Conservation (phyloP, 1,140 invertebrate species). For the Trinorchestia longiramus region DNA sequence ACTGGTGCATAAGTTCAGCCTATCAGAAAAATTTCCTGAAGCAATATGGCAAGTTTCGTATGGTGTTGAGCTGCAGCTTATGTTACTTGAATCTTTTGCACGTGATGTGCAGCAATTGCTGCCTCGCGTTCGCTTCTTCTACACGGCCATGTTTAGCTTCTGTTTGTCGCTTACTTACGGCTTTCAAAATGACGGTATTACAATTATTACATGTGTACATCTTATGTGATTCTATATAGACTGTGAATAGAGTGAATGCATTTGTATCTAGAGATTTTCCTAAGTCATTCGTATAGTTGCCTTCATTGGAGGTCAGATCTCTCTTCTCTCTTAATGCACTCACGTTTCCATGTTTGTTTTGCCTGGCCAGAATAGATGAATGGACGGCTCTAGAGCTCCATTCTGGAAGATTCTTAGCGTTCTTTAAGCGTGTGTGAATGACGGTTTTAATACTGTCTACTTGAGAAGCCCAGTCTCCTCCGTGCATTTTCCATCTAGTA, state of each 20-base stretch:
- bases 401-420: conserved; percentile 29
- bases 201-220: background rate
- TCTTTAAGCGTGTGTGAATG: conserved; percentile 39
- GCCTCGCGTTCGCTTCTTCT: background rate
- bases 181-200: background rate
- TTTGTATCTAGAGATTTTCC: background rate
- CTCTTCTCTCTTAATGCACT: background rate
- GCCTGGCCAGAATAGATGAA: background rate
- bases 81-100: background rate
- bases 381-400: background rate
- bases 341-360: conserved; percentile 21
- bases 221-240: background rate
- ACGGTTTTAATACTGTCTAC: conserved; percentile 4
- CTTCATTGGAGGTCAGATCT: background rate
- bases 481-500: background rate
- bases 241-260: background rate
- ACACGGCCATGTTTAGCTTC: background rate
- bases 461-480: background rate
- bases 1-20: background rate
- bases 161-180: background rate
- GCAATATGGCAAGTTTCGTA: background rate
- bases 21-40: background rate
- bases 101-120: background rate
- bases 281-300: background rate
- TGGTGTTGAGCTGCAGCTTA: background rate